Base-by-base conservation (phyloP, 30 jellyfish, hydroid and myxozoan genomes). In the Cassiopea xamachana region DNA sequence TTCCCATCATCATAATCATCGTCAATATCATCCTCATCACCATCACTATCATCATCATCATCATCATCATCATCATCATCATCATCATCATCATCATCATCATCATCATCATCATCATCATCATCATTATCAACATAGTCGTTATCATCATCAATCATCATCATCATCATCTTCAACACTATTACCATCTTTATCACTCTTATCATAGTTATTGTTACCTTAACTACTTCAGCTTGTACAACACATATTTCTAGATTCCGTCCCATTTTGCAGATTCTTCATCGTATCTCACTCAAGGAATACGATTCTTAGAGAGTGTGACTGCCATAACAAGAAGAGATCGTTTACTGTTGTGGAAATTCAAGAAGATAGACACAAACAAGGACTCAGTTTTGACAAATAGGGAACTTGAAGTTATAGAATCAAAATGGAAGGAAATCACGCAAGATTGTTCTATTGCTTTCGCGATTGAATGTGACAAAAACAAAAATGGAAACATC, bases 311-410 rank as follows among this genome's bases (percentile, higher is more conserved):
- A 9, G 94, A 87, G 59, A 87, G 94, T 71, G 19, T 87, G 47
- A 78, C 94, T n/a, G 68, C 94, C 16, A 79, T 87, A 4, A 60
- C 94, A 45, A 75, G 49, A 71, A 84, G 80, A 13, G 80, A 83
- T 60, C 75, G 91, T 46, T 58, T 89, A 48, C 59, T 94, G 79
- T 39, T 64, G 55, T 94, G 98, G 98, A 94, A 94, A 64, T 89
- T 89, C 91, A 77, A 73, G 82, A 76, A 72, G 49, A 48, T 80
- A 39, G 98, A 94, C 81, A 48, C 43, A 8, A 79, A 89, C 83
- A 84, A 58, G 18, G 96, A 94, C 80, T 75, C 90, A 15, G 64
- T 46, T 17, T 45, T 94, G 16, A 44, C 91, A 55, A 67, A 75
- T 47, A n/a, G 7, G 19, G 98, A 94, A 73, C 70, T 94, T 62